Evolutionary conservation across 2,888 invertebrate species (phyloP), one percentile per base, ranked within the genome.

Genomic region (Mycalesis mineus): DNA sequence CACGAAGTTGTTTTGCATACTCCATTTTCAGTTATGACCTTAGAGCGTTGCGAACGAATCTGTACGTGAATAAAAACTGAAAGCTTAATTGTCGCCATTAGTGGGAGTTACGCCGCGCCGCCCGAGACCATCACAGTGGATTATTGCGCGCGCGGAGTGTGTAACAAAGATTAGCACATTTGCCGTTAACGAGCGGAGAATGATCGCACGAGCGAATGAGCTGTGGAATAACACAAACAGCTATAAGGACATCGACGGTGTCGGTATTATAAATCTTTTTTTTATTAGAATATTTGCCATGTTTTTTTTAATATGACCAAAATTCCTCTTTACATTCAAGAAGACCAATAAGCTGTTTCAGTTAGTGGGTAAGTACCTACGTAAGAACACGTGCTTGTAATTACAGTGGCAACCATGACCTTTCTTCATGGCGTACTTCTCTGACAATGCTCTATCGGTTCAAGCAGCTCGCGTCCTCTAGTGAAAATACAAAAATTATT

Each of bases 141-240:
- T 80, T 82, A 76, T 64, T 64, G 63, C 60, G 60, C 77, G 72
- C 75, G 74, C 74, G 70, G 71, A 73, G 71, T 73, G 78, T 78
- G 79, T 83, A 81, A 86, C 86, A 87, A 84, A 88, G 83, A 88
- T 88, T 86, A 87, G 82, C 85, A 82, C 85, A 86, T 84, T 87
- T 80, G 72, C 79, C 75, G 85, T 86, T 87, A 88, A 86, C 88
- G 83, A 85, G 71, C 84, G 81, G 82, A 86, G 84, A 87, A 86
- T 83, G 82, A 83, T n/a, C n/a, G n/a, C n/a, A n/a, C n/a, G 80
- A 79, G 78, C 75, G 78, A 85, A 84, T 81, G 82, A 82, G 42
- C 42, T 33, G 28, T 37, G 42, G 53, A 55, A 47, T 59, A 57
- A 59, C 56, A 54, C 60, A 54, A 54, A 57, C 60, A 54, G 59